Evolutionary conservation across 2,113 vertebrate species (phyloP).

Genomic region (Zosterops hypoxanthus): DNA sequence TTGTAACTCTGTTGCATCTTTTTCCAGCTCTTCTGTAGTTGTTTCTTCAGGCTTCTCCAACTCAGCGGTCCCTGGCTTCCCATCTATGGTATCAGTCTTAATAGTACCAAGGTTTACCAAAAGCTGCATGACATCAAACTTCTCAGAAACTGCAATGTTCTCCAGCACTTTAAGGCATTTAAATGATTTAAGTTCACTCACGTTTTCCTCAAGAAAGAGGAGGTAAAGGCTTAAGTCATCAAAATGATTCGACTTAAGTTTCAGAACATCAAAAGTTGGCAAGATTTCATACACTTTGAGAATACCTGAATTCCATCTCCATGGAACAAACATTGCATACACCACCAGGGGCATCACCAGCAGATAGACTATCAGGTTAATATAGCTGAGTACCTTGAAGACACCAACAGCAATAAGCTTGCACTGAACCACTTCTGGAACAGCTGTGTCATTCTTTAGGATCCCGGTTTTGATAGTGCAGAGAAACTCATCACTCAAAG

Average conservation of each 20-base stretch:
- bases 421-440: constrained; percentile 85
- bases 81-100: constrained; percentile 85
- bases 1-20: constrained; percentile 51
- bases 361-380: constrained; percentile 86
- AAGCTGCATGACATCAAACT: constrained; percentile 85
- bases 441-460: constrained; percentile 81
- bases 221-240: constrained; percentile 93
- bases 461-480: constrained; percentile 88
- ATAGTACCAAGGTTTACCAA: constrained; percentile 86
- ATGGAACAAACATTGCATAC: constrained; percentile 81
- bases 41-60: neutral
- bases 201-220: constrained; percentile 92
- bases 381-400: constrained; percentile 90
- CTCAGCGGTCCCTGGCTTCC: constrained; percentile 50
- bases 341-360: constrained; percentile 81
- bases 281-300: constrained; percentile 90
- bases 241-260: constrained; percentile 79
- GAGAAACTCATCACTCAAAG: constrained; percentile 88
- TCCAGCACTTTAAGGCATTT: constrained; percentile 94
- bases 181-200: constrained; percentile 92
- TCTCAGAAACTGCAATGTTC: constrained; percentile 83
- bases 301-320: constrained; percentile 77
- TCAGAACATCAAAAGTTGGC: constrained; percentile 86
- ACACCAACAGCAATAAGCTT: constrained; percentile 92
- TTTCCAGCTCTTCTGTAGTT: neutral